Evolutionary conservation across 2,797 vertebrate species (phyloP).

Genomic region (Poliocrania exsul): DNA sequence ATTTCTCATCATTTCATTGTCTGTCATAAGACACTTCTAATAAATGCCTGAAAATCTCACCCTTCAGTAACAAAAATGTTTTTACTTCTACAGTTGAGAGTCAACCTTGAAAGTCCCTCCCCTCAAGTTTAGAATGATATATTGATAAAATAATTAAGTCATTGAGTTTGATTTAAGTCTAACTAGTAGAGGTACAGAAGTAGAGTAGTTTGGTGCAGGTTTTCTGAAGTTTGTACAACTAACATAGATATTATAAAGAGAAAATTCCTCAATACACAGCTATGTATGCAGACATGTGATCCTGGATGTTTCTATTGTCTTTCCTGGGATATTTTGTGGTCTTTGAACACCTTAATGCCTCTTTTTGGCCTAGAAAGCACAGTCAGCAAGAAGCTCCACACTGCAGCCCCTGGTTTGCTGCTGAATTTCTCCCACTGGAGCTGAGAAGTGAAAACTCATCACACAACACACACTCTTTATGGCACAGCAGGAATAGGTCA

Average conservation of each 20-base stretch:
- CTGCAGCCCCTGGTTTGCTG: not conserved
- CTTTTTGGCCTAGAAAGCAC: not conserved
- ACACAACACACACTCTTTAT: not conserved
- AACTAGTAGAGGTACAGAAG: not conserved
- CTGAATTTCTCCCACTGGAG: not conserved
- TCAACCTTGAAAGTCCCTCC: not conserved
- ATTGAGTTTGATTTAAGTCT: not conserved
- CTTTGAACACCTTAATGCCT: not conserved
- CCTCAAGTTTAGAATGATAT: not conserved
- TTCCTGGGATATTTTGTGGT: not conserved
- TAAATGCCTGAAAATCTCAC: not conserved
- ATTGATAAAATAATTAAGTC: not conserved
- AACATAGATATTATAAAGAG: not conserved
- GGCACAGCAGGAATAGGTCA: constrained; percentile 18
- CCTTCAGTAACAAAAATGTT: not conserved
- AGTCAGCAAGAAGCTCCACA: not conserved
- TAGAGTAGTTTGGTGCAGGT: not conserved
- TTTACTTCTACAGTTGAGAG: not conserved
- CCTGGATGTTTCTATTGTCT: not conserved
- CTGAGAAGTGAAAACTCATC: constrained; percentile 24
- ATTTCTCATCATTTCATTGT: not conserved
- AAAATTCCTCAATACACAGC: not conserved
- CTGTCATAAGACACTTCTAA: not conserved
- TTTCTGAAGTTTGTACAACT: not conserved
- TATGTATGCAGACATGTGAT: not conserved